Evolutionary conservation across 64 coral and sea anemone genomes (phyloP).

Genomic region (Cladopsammia gracilis): DNA sequence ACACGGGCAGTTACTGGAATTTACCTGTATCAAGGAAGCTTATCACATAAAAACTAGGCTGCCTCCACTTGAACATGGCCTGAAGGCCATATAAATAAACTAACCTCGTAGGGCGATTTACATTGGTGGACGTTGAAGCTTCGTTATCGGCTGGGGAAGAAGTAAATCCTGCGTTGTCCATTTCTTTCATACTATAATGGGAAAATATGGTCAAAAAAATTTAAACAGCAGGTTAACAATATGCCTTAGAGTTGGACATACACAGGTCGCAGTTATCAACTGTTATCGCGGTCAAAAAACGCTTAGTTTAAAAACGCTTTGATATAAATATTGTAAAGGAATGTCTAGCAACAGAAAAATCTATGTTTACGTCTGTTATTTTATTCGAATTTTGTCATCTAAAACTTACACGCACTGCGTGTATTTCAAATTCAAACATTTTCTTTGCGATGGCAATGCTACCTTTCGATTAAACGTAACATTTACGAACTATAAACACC

Average conservation of each 20-base stretch:
- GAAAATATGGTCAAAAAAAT: conserved; percentile 27
- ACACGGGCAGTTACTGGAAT: conserved; percentile 40
- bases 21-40: conserved; percentile 54
- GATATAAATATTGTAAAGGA: conserved; percentile 51
- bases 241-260: conserved; percentile 33
- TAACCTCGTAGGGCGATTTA: conserved; percentile 63
- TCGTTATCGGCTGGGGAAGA: background rate
- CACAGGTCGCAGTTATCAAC: too few species aligned
- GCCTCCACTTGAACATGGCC: conserved; percentile 23
- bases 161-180: conserved; percentile 4
- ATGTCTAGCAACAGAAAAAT: conserved; percentile 56
- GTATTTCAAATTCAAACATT: conserved; percentile 52
- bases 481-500: too few species aligned
- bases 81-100: conserved; percentile 27
- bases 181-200: conserved; percentile 52
- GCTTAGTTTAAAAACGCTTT: background rate
- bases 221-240: conserved; percentile 32
- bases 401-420: background rate
- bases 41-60: conserved; percentile 45
- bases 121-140: conserved; percentile 11
- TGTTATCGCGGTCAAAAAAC: conserved; percentile 14
- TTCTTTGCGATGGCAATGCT: conserved; percentile 42
- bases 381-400: conserved; percentile 35
- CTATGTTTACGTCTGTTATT: conserved; percentile 41
- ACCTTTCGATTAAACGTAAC: conserved; percentile 48